Percentiles rank a stretch among this genome's conserved stretches.
Conservation (phyloP, 2,888 invertebrate species). For the Polydrusus pterygomalis region DNA sequence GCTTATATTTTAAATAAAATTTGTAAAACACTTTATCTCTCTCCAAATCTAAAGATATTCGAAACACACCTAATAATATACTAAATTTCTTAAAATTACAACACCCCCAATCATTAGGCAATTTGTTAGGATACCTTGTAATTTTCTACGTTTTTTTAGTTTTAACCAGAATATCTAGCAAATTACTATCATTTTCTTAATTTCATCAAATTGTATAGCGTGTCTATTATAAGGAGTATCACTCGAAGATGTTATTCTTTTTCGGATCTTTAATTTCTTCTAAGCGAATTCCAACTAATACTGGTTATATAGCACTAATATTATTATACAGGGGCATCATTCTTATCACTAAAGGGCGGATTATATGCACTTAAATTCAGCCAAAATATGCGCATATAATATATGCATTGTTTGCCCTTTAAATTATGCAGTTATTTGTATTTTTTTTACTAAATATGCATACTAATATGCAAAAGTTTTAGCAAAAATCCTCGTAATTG, state of each 20-base stretch:
- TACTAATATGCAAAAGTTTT: too few species aligned
- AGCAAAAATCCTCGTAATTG: too few species aligned
- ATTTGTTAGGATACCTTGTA: slow-evolving; percentile 37
- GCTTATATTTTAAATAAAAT: neutral
- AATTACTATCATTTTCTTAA: slow-evolving; percentile 48
- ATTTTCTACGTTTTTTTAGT: slow-evolving; percentile 31
- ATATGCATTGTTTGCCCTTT: too few species aligned
- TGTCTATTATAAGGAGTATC: slow-evolving; percentile 24
- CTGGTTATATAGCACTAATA: neutral
- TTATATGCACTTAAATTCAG: too few species aligned
- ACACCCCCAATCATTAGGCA: slow-evolving; percentile 38
- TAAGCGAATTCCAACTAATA: neutral
- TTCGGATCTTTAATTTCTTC: neutral
- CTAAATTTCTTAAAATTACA: slow-evolving; percentile 26
- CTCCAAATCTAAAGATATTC: slow-evolving; percentile 10
- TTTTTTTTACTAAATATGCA: too few species aligned
- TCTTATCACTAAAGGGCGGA: too few species aligned
- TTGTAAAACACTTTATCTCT: slow-evolving; percentile 18
- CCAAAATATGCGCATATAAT: too few species aligned
- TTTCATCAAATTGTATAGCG: slow-evolving; percentile 36
- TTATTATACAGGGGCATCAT: too few species aligned
- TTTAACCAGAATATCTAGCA: slow-evolving; percentile 28
- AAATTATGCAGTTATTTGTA: too few species aligned
- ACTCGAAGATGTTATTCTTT: slow-evolving; percentile 14
- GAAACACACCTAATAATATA: slow-evolving; percentile 25